A percentile compares a stretch with the other conserved stretches of the same genome.
These are phyloP conservation scores for Parnassius mnemosyne DNA, from an alignment of 2,888 invertebrate species.

Conservation along the genomic window DNA sequence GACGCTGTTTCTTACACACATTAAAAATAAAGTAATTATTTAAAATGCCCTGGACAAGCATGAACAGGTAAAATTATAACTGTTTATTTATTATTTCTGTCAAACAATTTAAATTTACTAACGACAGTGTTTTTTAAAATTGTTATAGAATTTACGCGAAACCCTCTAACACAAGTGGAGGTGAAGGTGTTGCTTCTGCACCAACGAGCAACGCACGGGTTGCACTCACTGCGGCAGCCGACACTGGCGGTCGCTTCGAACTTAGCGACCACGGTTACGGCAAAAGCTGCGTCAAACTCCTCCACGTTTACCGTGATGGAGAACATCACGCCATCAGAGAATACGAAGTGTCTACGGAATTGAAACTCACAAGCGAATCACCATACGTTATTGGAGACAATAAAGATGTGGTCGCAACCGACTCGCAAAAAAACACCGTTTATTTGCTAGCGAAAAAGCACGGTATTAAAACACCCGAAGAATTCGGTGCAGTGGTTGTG, in stretches of 20 bases:
- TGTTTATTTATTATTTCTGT: not conserved
- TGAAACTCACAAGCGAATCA: constrained; percentile 84
- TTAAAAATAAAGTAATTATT: constrained; percentile 69
- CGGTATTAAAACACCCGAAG: constrained; percentile 88
- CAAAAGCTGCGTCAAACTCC: constrained; percentile 86
- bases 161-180: constrained; percentile 67
- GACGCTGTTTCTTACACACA: constrained; percentile 68
- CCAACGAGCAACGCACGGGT: constrained; percentile 35
- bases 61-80: constrained; percentile 63
- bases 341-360: constrained; percentile 85
- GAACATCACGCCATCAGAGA: constrained; percentile 86
- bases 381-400: constrained; percentile 89
- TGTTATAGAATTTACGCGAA: constrained; percentile 70
- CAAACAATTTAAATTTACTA: not conserved
- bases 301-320: constrained; percentile 85
- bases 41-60: constrained; percentile 75
- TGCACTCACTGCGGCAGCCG: constrained; percentile 61
- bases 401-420: constrained; percentile 89
- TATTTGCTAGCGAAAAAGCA: constrained; percentile 89
- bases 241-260: constrained; percentile 78
- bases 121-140: not conserved
- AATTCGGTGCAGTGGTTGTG: constrained; percentile 86
- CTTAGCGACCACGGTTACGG: constrained; percentile 86
- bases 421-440: constrained; percentile 91
- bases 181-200: constrained; percentile 37